A percentile compares a stretch with the other conserved stretches of the same genome.
These are phyloP conservation scores for Teleogryllus occipitalis DNA, from an alignment of 1,140 invertebrate genomes.

Conservation along the genomic window DNA sequence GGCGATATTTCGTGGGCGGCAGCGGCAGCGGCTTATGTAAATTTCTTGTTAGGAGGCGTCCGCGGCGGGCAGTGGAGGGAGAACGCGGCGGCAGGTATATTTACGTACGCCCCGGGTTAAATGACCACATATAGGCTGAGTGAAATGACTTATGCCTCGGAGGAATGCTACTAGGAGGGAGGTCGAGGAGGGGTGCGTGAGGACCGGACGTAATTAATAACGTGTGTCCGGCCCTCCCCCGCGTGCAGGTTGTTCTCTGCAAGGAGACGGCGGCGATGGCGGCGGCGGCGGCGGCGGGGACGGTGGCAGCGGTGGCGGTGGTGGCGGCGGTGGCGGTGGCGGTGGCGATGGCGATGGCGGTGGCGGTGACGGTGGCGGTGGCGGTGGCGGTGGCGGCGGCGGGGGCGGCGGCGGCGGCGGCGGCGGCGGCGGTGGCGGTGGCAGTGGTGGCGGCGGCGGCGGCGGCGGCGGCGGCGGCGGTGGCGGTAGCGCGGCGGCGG, in stretches of 20 bases:
- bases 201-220: not conserved
- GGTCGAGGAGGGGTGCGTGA: not conserved
- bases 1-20: not conserved
- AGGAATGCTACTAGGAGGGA: not conserved
- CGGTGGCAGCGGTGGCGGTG: too few relatives aligned
- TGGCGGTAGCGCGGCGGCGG: too few relatives aligned
- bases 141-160: not conserved
- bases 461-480: too few relatives aligned
- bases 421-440: too few relatives aligned
- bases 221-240: not conserved
- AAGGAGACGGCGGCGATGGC: not conserved
- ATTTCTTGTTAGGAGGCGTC: constrained; percentile 1
- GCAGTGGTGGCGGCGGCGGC: too few relatives aligned
- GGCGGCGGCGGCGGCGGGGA: too few relatives aligned
- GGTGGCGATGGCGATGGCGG: too few relatives aligned
- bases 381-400: too few relatives aligned
- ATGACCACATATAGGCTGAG: not conserved
- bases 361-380: too few relatives aligned
- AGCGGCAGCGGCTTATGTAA: not conserved
- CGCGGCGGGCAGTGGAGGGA: too few relatives aligned
- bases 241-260: not conserved
- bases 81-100: not conserved
- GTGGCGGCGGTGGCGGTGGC: too few relatives aligned
- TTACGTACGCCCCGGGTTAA: not conserved
- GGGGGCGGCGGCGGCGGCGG: too few relatives aligned